A percentile compares a stretch with the other conserved stretches of the same genome.
These are phyloP conservation scores for Oryzias javanicus DNA, from an alignment of 2,113 vertebrate genomes.

Conservation along the genomic window DNA sequence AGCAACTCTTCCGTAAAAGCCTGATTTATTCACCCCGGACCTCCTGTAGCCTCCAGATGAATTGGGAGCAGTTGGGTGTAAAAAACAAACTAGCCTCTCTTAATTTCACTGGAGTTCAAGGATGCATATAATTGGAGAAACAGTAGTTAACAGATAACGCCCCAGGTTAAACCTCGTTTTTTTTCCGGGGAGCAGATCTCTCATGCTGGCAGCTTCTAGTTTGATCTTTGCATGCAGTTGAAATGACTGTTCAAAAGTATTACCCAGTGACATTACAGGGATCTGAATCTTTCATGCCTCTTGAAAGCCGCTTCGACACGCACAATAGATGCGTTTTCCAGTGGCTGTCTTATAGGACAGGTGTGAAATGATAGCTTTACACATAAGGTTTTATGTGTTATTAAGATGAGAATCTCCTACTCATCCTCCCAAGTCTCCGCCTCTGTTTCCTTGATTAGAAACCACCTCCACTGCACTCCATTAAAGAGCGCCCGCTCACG, in stretches of 20 bases:
- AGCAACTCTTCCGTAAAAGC: slow-evolving; percentile 92
- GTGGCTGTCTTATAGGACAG: slow-evolving; percentile 11
- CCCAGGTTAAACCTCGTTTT: slow-evolving; percentile 80
- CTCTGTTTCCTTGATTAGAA: slow-evolving; percentile 43
- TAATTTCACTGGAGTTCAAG: slow-evolving; percentile 85
- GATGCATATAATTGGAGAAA: slow-evolving; percentile 92
- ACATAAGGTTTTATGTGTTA: slow-evolving; percentile 32
- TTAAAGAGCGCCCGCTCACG: slow-evolving; percentile 59
- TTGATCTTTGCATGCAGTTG: slow-evolving; percentile 14
- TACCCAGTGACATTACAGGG: not conserved
- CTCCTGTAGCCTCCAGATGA: slow-evolving; percentile 89
- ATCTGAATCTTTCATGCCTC: slow-evolving; percentile 6
- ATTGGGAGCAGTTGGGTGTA: slow-evolving; percentile 74
- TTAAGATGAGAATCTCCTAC: slow-evolving; percentile 36
- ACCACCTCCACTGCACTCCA: slow-evolving; percentile 57
- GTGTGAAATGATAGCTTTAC: slow-evolving; percentile 34
- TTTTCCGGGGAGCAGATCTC: slow-evolving; percentile 68
- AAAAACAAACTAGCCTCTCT: slow-evolving; percentile 80
- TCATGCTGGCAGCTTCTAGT: slow-evolving; percentile 20
- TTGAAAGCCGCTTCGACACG: slow-evolving; percentile 10
- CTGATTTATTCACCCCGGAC: slow-evolving; percentile 90
- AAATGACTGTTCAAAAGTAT: slow-evolving; percentile 4
- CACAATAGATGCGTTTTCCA: slow-evolving; percentile 9
- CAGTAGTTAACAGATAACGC: slow-evolving; percentile 80
- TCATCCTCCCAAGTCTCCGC: slow-evolving; percentile 28